Conservation (phyloP, 2,113 vertebrate genomes). For the Aplodontia rufa region DNA sequence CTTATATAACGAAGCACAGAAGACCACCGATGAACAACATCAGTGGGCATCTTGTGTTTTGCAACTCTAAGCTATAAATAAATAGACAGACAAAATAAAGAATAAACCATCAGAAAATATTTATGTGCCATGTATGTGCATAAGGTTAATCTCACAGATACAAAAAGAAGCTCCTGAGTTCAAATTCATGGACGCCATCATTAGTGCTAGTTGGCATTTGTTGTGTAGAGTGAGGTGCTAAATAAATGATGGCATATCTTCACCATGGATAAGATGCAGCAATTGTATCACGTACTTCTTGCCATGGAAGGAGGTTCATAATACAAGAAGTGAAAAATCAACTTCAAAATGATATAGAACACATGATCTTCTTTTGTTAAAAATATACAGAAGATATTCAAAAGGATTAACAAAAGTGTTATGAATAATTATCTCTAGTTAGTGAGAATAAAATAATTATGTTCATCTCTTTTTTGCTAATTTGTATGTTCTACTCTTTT, state of each 20-base stretch:
- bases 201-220: not conserved
- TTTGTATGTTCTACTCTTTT: not conserved
- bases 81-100: not conserved
- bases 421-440: not conserved
- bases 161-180: not conserved
- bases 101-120: not conserved
- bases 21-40: not conserved
- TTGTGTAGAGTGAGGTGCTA: not conserved
- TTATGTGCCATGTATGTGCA: not conserved
- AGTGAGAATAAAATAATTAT: not conserved
- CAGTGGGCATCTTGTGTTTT: not conserved
- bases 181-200: not conserved
- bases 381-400: constrained; percentile 24
- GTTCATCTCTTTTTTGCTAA: constrained; percentile 3
- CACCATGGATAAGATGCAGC: not conserved
- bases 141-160: not conserved
- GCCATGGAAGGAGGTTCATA: not conserved
- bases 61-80: not conserved
- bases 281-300: not conserved
- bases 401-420: constrained; percentile 25
- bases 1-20: not conserved
- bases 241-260: not conserved
- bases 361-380: not conserved
- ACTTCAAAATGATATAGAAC: constrained; percentile 44
- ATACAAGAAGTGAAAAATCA: not conserved